phyloP scores from a whole-genome alignment of 2,797 vertebrate genomes.

The Liparis tanakae region DNA sequence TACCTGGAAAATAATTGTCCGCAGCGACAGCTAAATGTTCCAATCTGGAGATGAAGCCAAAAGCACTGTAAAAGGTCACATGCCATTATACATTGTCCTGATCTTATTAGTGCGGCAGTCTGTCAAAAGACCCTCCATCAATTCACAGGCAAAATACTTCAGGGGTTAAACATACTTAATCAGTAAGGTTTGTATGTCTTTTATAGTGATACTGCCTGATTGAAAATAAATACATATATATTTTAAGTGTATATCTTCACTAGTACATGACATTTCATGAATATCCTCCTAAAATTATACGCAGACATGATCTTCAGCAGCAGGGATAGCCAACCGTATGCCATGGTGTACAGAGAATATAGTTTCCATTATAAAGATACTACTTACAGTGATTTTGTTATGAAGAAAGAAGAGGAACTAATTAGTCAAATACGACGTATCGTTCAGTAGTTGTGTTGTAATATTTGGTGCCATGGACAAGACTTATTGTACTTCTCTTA shows the following conservation, averaged over 20 bases:
- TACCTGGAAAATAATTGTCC: conserved; percentile 86
- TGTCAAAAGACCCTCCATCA: conserved; percentile 63
- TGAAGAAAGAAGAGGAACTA: conserved; percentile 1
- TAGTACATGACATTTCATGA: neutral
- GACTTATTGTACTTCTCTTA: neutral
- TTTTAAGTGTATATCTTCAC: neutral
- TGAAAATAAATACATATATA: neutral
- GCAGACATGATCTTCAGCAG: neutral
- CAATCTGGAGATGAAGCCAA: conserved; percentile 82
- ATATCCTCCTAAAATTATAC: neutral
- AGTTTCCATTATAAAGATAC: neutral
- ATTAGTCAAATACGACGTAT: conserved; percentile 4
- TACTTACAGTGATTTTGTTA: neutral
- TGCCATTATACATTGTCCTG: conserved; percentile 73
- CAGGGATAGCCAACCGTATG: neutral
- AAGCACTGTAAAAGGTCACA: conserved; percentile 81
- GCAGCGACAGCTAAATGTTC: conserved; percentile 82
- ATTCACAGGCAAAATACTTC: conserved; percentile 62
- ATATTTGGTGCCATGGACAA: neutral
- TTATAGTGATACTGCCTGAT: conserved; percentile 58
- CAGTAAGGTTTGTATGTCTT: conserved; percentile 29
- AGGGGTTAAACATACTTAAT: conserved; percentile 46
- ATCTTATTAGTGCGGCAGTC: conserved; percentile 79
- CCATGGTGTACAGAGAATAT: neutral
- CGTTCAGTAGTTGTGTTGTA: conserved; percentile 4